Conservation (phyloP, 1,140 invertebrate species). For the Acromyrmex echinatior region DNA sequence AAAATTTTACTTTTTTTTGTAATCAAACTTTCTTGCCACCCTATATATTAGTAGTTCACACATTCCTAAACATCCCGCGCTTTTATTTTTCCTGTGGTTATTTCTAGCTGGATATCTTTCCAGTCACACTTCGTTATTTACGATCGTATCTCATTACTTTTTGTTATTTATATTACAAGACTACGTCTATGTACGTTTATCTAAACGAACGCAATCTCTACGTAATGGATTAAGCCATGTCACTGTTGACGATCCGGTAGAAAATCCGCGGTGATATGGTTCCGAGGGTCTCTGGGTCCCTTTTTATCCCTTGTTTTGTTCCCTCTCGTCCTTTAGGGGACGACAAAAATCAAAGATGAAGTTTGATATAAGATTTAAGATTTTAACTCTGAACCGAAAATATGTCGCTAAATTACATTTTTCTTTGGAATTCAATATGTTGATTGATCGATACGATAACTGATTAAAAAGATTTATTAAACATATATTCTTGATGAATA, state of each 20-base stretch:
- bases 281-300: slow-evolving; percentile 39
- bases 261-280: slow-evolving; percentile 69
- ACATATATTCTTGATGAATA: slow-evolving; percentile 22
- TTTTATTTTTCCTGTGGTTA: background rate
- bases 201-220: slow-evolving; percentile 54
- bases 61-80: background rate
- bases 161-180: slow-evolving; percentile 8
- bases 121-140: background rate
- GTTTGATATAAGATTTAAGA: background rate
- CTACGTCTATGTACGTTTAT: slow-evolving; percentile 37
- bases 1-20: too few relatives aligned
- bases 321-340: slow-evolving; percentile 25
- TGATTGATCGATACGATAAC: slow-evolving; percentile 39
- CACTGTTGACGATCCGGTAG: slow-evolving; percentile 58
- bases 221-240: slow-evolving; percentile 68
- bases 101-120: background rate
- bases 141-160: background rate
- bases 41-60: background rate
- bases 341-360: background rate
- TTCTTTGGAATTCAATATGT: background rate
- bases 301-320: slow-evolving; percentile 9
- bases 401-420: slow-evolving; percentile 2
- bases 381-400: background rate
- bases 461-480: slow-evolving; percentile 22
- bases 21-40: too few relatives aligned